Conservation (phyloP, 2,888 invertebrate species). For the Axea sp. region DNA sequence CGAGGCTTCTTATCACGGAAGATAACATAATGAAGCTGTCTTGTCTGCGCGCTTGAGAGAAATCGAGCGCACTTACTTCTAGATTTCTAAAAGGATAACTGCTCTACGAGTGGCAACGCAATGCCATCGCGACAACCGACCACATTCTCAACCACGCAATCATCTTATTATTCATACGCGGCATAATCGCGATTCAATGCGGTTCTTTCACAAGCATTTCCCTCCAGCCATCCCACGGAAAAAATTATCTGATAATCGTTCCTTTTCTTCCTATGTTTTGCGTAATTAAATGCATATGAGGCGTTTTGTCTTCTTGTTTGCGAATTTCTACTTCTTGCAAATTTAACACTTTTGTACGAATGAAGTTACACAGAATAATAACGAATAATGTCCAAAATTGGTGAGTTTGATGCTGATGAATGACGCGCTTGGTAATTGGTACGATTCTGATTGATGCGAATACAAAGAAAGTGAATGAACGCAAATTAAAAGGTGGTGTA, state of each 20-base stretch:
- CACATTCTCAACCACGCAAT: conserved; percentile 61
- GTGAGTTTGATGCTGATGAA: no score
- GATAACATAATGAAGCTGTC: conserved; percentile 61
- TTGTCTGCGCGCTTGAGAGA: conserved; percentile 45
- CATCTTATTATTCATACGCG: conserved; percentile 56
- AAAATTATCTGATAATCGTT: conserved; percentile 43
- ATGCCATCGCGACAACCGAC: conserved; percentile 61
- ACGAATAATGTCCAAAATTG: no score
- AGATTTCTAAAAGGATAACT: conserved; percentile 65
- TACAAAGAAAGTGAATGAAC: conserved; percentile 42
- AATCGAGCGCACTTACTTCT: conserved; percentile 60
- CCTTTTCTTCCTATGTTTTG: conserved; percentile 26
- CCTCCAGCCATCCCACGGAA: conserved; percentile 36
- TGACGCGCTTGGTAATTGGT: no score
- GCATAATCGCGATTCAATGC: conserved; percentile 56
- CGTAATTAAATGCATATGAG: conserved; percentile 11
- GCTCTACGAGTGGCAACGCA: conserved; percentile 58
- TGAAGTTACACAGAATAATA: no score
- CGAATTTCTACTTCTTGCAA: no score
- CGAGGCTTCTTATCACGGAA: conserved; percentile 56
- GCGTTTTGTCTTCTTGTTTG: background rate
- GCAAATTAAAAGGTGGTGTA: conserved; percentile 17
- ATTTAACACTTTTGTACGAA: no score
- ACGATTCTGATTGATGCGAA: conserved; percentile 33
- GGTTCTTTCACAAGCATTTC: conserved; percentile 57